Percentiles rank a stretch among this genome's conserved stretches.
Conservation (phyloP, 23 tunicate genomes). For the Ciona savignyi region DNA sequence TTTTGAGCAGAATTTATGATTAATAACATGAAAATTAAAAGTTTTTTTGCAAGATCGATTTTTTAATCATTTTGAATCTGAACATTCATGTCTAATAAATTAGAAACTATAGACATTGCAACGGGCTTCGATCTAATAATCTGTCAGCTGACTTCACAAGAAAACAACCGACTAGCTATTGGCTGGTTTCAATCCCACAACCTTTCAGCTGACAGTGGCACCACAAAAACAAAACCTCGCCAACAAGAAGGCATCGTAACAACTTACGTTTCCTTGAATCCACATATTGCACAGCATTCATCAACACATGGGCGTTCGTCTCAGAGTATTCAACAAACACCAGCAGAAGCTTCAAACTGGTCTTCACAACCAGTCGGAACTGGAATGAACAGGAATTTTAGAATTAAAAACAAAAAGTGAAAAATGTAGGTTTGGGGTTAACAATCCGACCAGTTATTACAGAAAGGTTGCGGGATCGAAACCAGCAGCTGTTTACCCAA, state of each 20-base stretch:
- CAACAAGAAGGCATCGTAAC: neutral
- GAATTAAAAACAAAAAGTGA: neutral
- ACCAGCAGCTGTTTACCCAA: neutral
- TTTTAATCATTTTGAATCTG: too few relatives aligned
- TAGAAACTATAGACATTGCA: too few relatives aligned
- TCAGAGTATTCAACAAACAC: slow-evolving; percentile 95
- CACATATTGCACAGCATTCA: slow-evolving; percentile 68
- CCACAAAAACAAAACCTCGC: too few relatives aligned
- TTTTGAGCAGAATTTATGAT: too few relatives aligned
- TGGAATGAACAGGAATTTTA: slow-evolving; percentile 22
- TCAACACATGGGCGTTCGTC: slow-evolving; percentile 56
- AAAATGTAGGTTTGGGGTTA: neutral
- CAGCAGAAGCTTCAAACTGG: slow-evolving; percentile 80
- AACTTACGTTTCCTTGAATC: slow-evolving; percentile 73
- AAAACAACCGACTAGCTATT: too few relatives aligned
- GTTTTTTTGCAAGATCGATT: too few relatives aligned
- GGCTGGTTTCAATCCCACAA: too few relatives aligned
- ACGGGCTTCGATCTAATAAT: too few relatives aligned
- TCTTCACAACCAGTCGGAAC: slow-evolving; percentile 97
- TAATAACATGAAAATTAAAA: too few relatives aligned
- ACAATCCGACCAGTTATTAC: neutral
- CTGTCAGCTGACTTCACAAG: too few relatives aligned
- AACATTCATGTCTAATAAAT: too few relatives aligned
- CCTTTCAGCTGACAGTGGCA: too few relatives aligned
- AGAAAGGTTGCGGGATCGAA: neutral